A percentile compares a stretch with the other conserved stretches of the same genome.
These are phyloP conservation scores for Lampris megalopsis DNA, from an alignment of 2,113 vertebrate genomes.

Conservation along the genomic window DNA sequence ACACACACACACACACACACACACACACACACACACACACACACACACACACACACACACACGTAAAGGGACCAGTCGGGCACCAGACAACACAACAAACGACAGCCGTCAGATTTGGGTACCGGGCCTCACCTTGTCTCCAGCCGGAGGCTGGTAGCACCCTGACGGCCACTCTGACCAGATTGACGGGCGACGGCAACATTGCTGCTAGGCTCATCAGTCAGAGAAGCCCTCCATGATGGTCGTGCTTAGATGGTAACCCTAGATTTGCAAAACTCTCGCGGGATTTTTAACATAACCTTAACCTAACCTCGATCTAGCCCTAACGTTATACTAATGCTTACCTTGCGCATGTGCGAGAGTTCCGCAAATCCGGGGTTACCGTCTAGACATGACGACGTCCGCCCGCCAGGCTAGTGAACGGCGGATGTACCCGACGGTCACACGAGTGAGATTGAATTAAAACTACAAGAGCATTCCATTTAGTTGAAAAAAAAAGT, in stretches of 20 bases:
- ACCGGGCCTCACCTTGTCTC: constrained; percentile 65
- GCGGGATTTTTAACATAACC: too few species aligned
- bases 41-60: too few species aligned
- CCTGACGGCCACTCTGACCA: constrained; percentile 45
- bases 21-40: too few species aligned
- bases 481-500: not conserved
- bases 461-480: not conserved
- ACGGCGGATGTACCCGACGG: not conserved
- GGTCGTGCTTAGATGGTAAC: too few species aligned
- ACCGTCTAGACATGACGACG: too few species aligned
- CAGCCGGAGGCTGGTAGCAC: constrained; percentile 45
- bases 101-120: not conserved
- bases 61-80: too few species aligned
- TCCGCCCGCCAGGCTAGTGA: not conserved
- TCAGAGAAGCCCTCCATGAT: constrained; percentile 51
- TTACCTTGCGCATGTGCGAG: too few species aligned
- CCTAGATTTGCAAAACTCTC: too few species aligned
- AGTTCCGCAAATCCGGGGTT: too few species aligned
- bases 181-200: constrained; percentile 51
- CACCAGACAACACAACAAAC: not conserved
- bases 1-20: too few species aligned
- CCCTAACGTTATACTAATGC: too few species aligned
- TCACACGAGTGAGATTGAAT: not conserved
- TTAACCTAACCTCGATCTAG: too few species aligned
- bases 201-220: constrained; percentile 57